These are phyloP conservation scores for Cataglyphis albicans DNA, from an alignment of 2,888 invertebrate species.

Conservation along the genomic window DNA sequence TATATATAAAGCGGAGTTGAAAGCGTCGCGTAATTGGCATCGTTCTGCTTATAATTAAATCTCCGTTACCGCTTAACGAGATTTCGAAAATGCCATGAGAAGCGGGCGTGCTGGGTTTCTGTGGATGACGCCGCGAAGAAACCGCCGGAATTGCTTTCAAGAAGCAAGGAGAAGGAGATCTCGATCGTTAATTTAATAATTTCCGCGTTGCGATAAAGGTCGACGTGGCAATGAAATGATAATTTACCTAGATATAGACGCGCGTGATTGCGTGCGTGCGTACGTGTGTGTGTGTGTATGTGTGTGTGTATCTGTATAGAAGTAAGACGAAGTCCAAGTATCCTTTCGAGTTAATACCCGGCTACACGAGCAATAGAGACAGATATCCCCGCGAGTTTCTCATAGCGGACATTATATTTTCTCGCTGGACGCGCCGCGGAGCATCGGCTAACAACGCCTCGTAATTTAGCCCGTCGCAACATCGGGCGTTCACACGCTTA, in stretches of 20 bases:
- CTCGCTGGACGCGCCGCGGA: constrained; percentile 37
- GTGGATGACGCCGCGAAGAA: constrained; percentile 34
- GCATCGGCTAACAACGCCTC: constrained; percentile 44
- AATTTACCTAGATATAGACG: constrained; percentile 61
- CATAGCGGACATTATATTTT: constrained; percentile 49
- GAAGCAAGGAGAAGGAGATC: background rate
- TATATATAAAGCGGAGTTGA: constrained; percentile 10
- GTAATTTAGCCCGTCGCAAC: constrained; percentile 41
- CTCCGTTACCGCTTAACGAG: constrained; percentile 45
- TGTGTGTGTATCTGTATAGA: background rate
- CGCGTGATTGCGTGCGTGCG: background rate
- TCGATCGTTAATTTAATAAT: constrained; percentile 78
- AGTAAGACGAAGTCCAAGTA: constrained; percentile 9
- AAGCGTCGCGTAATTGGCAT: constrained; percentile 39
- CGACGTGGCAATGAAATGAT: constrained; percentile 55
- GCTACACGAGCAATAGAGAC: constrained; percentile 66
- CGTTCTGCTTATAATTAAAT: constrained; percentile 41
- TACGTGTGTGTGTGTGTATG: constrained; percentile 12
- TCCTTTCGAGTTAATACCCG: constrained; percentile 43
- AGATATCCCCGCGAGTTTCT: constrained; percentile 54
- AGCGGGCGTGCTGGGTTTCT: constrained; percentile 7
- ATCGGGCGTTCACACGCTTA: constrained; percentile 63
- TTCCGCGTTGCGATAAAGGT: constrained; percentile 59
- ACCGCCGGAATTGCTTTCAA: constrained; percentile 23
- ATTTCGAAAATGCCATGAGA: constrained; percentile 48